A percentile compares a stretch with the other conserved stretches of the same genome.
Conservation (phyloP, 1,140 invertebrate genomes). For the Linepithema humile region DNA sequence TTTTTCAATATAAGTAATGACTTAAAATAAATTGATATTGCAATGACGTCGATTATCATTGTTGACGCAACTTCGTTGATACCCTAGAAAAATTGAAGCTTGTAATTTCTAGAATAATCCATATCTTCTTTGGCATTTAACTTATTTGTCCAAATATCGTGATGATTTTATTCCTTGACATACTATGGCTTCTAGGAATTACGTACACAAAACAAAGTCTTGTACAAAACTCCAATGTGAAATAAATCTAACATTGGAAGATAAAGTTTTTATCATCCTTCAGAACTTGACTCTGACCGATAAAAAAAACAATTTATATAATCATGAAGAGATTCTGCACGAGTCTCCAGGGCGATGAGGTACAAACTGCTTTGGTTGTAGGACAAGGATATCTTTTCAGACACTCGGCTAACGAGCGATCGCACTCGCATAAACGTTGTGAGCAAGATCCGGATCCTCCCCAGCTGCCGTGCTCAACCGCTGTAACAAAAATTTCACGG, state of each 20-base stretch:
- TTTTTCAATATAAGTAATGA: not conserved
- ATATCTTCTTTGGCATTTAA: not conserved
- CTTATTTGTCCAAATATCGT: not conserved
- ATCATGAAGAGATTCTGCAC: constrained; percentile 90
- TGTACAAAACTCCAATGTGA: too few species aligned
- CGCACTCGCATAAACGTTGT: constrained; percentile 93
- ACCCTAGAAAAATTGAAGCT: not conserved
- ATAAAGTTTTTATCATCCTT: too few species aligned
- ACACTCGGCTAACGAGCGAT: constrained; percentile 92
- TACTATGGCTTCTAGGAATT: too few species aligned
- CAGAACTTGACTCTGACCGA: too few species aligned
- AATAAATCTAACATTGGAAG: too few species aligned
- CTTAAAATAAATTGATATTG: not conserved
- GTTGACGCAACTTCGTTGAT: not conserved
- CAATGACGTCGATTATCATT: not conserved
- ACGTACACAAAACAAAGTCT: too few species aligned
- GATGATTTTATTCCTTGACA: not conserved
- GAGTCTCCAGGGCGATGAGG: constrained; percentile 88
- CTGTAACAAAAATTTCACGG: constrained; percentile 76
- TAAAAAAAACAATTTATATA: constrained; percentile 74
- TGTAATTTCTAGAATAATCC: not conserved
- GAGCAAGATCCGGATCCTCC: constrained; percentile 89
- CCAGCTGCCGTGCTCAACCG: constrained; percentile 88
- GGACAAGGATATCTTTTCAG: constrained; percentile 91
- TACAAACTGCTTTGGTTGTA: constrained; percentile 87